phyloP scores from a whole-genome alignment of 1,140 invertebrate species.

The Grapholita molesta region DNA sequence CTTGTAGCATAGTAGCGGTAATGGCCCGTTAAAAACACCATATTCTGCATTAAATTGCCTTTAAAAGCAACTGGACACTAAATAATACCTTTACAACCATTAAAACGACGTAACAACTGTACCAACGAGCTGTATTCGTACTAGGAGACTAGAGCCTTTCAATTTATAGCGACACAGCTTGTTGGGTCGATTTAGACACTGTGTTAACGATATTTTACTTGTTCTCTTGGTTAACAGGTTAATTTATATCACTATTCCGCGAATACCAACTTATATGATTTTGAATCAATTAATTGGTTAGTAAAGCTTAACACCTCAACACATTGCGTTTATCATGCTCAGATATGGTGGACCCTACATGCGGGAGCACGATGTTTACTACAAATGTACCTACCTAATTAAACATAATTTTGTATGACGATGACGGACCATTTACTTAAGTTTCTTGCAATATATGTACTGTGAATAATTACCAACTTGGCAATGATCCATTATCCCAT shows the following conservation, averaged over 20 bases:
- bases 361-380: too few species aligned
- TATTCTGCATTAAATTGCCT: constrained; percentile 25
- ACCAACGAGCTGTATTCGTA: constrained; percentile 10
- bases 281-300: too few species aligned
- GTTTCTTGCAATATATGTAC: too few species aligned
- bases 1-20: constrained; percentile 7
- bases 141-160: neutral
- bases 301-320: too few species aligned
- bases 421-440: too few species aligned
- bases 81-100: constrained; percentile 29
- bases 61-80: constrained; percentile 31
- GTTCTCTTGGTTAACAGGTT: neutral
- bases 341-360: too few species aligned
- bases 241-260: neutral
- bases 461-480: too few species aligned
- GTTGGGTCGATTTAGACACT: neutral
- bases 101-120: constrained; percentile 23
- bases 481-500: too few species aligned
- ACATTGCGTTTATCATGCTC: too few species aligned
- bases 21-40: constrained; percentile 25
- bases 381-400: too few species aligned
- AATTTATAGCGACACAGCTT: constrained; percentile 11
- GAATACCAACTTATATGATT: too few species aligned
- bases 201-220: neutral
- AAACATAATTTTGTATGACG: too few species aligned